Conservation (phyloP, 2,113 vertebrate genomes). For the Ciconia maguari region DNA sequence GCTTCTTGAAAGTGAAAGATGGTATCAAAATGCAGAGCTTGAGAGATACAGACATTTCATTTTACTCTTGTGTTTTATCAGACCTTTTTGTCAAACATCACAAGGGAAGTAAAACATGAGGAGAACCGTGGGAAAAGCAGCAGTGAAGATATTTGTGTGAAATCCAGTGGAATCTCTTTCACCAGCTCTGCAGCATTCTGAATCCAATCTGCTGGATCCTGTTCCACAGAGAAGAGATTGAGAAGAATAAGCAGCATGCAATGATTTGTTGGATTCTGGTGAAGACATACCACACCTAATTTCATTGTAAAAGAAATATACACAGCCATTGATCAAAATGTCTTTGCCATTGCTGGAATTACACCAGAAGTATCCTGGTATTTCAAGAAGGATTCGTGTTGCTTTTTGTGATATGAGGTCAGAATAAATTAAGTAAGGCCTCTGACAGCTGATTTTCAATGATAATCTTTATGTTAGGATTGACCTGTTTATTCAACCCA, state of each 20-base stretch:
- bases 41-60: not conserved
- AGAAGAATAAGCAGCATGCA: not conserved
- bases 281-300: constrained; percentile 1
- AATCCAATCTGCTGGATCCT: constrained; percentile 16
- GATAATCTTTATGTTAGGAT: constrained; percentile 52
- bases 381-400: constrained; percentile 40
- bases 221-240: not conserved
- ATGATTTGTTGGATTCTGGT: constrained; percentile 31
- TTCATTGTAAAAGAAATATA: constrained; percentile 1
- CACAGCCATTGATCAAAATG: constrained; percentile 41
- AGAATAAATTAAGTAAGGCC: constrained; percentile 49
- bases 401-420: constrained; percentile 37
- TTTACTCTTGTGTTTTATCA: not conserved
- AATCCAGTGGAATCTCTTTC: not conserved
- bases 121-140: constrained; percentile 1
- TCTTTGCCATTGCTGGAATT: constrained; percentile 36
- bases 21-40: not conserved
- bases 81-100: not conserved
- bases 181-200: not conserved
- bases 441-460: constrained; percentile 54
- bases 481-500: constrained; percentile 52
- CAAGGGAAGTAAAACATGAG: not conserved
- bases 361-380: not conserved
- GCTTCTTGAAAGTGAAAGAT: not conserved
- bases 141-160: not conserved